phyloP scores from a whole-genome alignment of 2,888 invertebrate species.

The Spisula solida region DNA sequence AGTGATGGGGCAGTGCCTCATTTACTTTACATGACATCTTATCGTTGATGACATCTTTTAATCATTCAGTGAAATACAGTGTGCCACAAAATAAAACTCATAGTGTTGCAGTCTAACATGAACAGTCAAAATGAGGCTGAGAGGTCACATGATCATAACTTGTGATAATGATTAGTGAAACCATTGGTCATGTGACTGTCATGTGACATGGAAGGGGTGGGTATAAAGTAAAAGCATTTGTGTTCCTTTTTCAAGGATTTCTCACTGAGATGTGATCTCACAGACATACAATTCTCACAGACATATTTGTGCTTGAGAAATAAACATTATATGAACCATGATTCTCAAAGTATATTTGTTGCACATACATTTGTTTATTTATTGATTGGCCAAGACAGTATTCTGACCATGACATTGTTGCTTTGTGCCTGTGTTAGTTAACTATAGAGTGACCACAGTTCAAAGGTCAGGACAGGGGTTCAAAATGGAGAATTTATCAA shows the following conservation, averaged over 20 bases:
- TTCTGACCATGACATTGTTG: constrained; percentile 58
- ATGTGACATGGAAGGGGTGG: constrained; percentile 3
- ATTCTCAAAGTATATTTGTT: constrained; percentile 38
- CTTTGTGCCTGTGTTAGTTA: constrained; percentile 52
- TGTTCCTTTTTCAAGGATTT: constrained; percentile 22
- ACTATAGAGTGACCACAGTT: constrained; percentile 34
- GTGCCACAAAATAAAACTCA: constrained; percentile 17
- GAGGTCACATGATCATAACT: constrained; percentile 23
- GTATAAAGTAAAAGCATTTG: constrained; percentile 21
- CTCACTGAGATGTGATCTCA: constrained; percentile 45
- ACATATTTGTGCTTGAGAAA: constrained; percentile 27
- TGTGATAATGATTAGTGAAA: constrained; percentile 29
- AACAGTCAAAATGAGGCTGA: constrained; percentile 21
- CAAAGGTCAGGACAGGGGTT: constrained; percentile 35
- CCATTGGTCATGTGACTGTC: constrained; percentile 23
- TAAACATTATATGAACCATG: constrained; percentile 17
- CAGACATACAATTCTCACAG: constrained; percentile 38
- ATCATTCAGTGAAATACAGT: constrained; percentile 23
- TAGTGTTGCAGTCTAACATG: constrained; percentile 18
- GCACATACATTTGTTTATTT: constrained; percentile 41
- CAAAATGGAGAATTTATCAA: constrained; percentile 32
- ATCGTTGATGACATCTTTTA: background rate
- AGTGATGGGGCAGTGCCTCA: constrained; percentile 49
- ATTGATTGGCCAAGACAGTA: constrained; percentile 57
- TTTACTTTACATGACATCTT: constrained; percentile 12